Conservation (phyloP, 2,888 invertebrate species). For the Prosapia bicincta region DNA sequence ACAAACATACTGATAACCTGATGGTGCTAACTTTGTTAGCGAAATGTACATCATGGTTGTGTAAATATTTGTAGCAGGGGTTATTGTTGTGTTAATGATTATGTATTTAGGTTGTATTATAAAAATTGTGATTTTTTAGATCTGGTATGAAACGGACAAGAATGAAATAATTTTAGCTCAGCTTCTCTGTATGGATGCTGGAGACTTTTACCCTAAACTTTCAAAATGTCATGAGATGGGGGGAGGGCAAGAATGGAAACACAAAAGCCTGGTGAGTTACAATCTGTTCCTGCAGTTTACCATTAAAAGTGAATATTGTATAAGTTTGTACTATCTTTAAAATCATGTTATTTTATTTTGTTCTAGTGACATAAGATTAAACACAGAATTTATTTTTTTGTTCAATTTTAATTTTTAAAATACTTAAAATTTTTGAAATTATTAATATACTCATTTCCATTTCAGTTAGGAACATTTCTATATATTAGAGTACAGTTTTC, state of each 20-base stretch:
- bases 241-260: conserved; percentile 89
- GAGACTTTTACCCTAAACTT: conserved; percentile 60
- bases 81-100: too few relatives aligned
- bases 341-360: background rate
- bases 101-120: background rate
- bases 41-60: too few relatives aligned
- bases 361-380: background rate
- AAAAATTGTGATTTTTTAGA: conserved; percentile 49
- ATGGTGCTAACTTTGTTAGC: too few relatives aligned
- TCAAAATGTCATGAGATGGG: conserved; percentile 92
- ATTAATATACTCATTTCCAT: too few relatives aligned
- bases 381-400: too few relatives aligned
- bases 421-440: too few relatives aligned
- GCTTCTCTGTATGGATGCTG: conserved; percentile 79
- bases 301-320: too few relatives aligned
- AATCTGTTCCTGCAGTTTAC: conserved; percentile 29
- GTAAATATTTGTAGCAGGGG: too few relatives aligned
- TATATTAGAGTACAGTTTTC: too few relatives aligned
- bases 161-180: conserved; percentile 80
- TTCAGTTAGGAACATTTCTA: too few relatives aligned
- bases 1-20: too few relatives aligned
- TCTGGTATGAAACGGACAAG: conserved; percentile 82
- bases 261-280: conserved; percentile 62
- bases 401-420: too few relatives aligned
- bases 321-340: background rate